These are phyloP conservation scores for Oncorhynchus clarkii DNA, from an alignment of 2,113 vertebrate species.

Conservation along the genomic window DNA sequence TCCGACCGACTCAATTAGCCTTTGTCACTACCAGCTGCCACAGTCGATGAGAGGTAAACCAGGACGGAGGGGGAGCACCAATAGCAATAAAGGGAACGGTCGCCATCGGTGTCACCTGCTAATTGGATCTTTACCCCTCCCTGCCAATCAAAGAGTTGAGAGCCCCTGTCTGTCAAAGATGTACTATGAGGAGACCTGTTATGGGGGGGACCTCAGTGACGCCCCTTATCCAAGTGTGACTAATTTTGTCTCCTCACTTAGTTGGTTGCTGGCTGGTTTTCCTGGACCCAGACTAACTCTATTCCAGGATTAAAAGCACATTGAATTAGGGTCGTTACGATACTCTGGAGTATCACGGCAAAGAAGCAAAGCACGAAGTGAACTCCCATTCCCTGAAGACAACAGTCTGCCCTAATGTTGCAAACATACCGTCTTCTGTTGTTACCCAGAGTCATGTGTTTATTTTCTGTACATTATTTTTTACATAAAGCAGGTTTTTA, in stretches of 20 bases:
- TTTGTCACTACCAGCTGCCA: slow-evolving; percentile 18
- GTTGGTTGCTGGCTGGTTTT: no score
- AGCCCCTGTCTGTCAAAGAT: background rate
- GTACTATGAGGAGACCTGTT: background rate
- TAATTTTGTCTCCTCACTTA: background rate
- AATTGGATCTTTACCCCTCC: slow-evolving; percentile 43
- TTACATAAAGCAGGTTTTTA: no score
- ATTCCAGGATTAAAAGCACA: no score
- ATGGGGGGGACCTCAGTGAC: background rate
- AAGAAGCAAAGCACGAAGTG: no score
- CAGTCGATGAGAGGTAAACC: slow-evolving; percentile 26
- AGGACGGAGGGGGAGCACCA: slow-evolving; percentile 7
- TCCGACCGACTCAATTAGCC: slow-evolving; percentile 32
- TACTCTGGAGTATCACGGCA: no score
- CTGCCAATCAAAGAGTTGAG: background rate
- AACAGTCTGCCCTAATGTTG: no score
- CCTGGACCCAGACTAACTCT: no score
- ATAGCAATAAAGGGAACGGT: slow-evolving; percentile 9
- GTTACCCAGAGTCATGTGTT: no score
- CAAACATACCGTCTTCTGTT: no score
- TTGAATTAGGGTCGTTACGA: no score
- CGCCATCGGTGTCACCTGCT: slow-evolving; percentile 34
- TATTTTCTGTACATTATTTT: no score
- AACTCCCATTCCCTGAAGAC: no score
- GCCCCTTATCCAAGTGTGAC: background rate